Base-by-base conservation (phyloP, 2,797 vertebrate species). In the Oceanodroma leucorhoa region DNA sequence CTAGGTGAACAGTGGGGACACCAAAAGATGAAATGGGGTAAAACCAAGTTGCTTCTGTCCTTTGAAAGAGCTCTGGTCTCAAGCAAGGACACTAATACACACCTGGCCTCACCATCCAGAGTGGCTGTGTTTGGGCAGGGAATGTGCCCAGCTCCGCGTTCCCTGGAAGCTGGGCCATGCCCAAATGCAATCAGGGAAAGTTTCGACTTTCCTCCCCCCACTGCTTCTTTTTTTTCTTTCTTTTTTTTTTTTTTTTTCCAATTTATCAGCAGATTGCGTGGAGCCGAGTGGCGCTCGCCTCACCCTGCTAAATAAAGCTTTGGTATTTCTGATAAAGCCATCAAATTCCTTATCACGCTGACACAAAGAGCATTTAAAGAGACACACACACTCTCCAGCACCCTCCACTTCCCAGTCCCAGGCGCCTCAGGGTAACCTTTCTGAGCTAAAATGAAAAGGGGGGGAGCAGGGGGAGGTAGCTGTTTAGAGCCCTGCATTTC, bases 281-380 rank as follows among this genome's bases (percentile, higher is more conserved):
- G 97, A 98, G 98, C 98, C 97, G 98, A 98, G 98, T 98, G 98
- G 98, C 97, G 97, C 98, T 98, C 98, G 98, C 99, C 99, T 99
- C 99, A 98, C 98, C 99, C 99, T 98, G 99, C 99, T 99, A 99
- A 99, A 99, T 99, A 99, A 99, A 99, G 99, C 99, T 98, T 97
- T 98, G 99, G 99, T 98, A 99, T 99, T 99, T 99, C 99, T 99
- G 99, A 99, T 99, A 99, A 99, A 99, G 99, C 98, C 99, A 99
- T 99, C 99, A 99, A 99, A 99, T 99, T 99, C 99, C 99, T 99
- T 99, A 99, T 99, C 99, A 98, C 73, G 86, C 98, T 98, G 98
- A 98, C 98, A 98, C 95, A 98, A 98, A 98, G 98, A 98, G 98
- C 98, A 98, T 99, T 99, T 99, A 99, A 99, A 99, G 98, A 98